Conservation (phyloP, 2,113 vertebrate genomes). For the Rhizomys pruinosus region DNA sequence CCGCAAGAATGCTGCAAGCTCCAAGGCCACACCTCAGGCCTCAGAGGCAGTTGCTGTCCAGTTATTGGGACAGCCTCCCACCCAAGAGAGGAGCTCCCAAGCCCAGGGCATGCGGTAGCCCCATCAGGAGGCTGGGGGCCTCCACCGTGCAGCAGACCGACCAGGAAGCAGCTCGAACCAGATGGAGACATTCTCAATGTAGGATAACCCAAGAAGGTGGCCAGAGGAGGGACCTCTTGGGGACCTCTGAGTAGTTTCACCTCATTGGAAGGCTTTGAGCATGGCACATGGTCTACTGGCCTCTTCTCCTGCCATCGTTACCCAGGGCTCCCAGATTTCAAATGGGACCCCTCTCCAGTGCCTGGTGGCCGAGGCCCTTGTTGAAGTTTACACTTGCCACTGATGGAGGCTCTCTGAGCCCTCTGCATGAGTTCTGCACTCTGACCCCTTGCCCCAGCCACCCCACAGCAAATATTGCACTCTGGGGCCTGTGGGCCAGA, state of each 20-base stretch:
- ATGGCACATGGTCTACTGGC: not conserved
- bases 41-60: constrained; percentile 83
- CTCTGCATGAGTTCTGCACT: constrained; percentile 56
- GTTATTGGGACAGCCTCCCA: constrained; percentile 30
- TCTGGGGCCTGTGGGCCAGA: not conserved
- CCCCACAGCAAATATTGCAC: not conserved
- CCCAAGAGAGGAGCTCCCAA: constrained; percentile 74
- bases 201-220: not conserved
- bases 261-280: not conserved
- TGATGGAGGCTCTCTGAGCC: constrained; percentile 62
- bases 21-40: constrained; percentile 87
- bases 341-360: not conserved
- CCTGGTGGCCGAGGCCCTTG: constrained; percentile 25
- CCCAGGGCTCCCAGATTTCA: constrained; percentile 16
- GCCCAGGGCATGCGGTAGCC: constrained; percentile 82
- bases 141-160: constrained; percentile 64
- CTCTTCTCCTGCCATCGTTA: not conserved
- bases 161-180: constrained; percentile 70
- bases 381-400: constrained; percentile 77
- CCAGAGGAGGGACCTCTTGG: not conserved
- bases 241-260: not conserved
- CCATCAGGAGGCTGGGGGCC: constrained; percentile 67
- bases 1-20: constrained; percentile 88
- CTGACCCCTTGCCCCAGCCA: not conserved
- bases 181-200: constrained; percentile 7